Percentiles rank a stretch among this genome's conserved stretches.
Conservation (phyloP, 2,113 vertebrate species). For the Martes martes region DNA sequence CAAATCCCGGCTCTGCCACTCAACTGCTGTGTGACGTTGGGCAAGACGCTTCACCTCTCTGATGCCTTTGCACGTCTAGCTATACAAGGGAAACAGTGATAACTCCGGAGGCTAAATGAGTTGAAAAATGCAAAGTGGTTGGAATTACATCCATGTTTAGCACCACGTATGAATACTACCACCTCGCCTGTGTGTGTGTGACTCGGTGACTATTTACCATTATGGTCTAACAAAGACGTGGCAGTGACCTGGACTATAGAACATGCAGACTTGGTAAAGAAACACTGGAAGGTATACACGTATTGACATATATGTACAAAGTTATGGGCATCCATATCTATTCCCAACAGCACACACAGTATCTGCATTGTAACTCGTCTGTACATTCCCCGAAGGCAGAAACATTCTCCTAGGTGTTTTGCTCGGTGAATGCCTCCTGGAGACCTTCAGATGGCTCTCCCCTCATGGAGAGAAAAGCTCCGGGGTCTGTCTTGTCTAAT, state of each 20-base stretch:
- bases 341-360: neutral
- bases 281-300: neutral
- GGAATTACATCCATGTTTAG: neutral
- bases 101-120: neutral
- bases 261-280: neutral
- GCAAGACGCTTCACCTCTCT: neutral
- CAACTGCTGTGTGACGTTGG: neutral
- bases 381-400: neutral
- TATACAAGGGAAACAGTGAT: neutral
- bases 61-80: neutral
- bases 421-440: neutral
- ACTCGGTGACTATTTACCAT: neutral
- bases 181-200: too few relatives aligned
- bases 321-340: neutral
- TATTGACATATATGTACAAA: neutral
- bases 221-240: neutral
- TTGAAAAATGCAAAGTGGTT: neutral
- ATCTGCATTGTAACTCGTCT: neutral
- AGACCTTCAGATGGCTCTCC: neutral
- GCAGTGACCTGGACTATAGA: neutral
- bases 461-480: neutral
- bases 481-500: neutral
- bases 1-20: neutral
- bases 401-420: neutral
- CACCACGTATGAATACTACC: neutral